Evolutionary conservation across 2,797 vertebrate genomes (phyloP).

Genomic region (Characodon lateralis): DNA sequence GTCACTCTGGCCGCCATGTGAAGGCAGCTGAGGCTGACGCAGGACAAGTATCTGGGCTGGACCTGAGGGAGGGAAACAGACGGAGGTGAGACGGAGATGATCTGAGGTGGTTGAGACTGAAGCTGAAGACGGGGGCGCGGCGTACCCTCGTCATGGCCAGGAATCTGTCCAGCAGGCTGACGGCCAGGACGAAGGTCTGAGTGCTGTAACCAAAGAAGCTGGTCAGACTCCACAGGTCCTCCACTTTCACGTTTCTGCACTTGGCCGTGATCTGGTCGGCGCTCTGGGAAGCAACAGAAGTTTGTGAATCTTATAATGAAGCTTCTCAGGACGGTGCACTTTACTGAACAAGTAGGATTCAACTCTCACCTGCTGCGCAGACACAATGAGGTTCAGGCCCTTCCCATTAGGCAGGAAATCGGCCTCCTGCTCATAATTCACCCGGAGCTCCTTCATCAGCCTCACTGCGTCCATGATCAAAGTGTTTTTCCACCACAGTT

Average conservation of each 20-base stretch:
- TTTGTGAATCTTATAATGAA: background rate
- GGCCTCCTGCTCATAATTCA: conserved; percentile 88
- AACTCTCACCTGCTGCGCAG: conserved; percentile 82
- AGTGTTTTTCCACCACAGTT: conserved; percentile 48
- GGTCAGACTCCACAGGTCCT: conserved; percentile 95
- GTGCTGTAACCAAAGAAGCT: conserved; percentile 96
- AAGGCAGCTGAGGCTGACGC: conserved; percentile 93
- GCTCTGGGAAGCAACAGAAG: conserved; percentile 71
- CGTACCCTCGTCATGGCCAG: conserved; percentile 95
- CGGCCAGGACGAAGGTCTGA: conserved; percentile 94
- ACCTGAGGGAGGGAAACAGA: conserved; percentile 74
- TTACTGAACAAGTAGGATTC: no score
- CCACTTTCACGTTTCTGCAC: conserved; percentile 91
- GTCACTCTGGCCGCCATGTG: conserved; percentile 89
- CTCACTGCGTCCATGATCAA: conserved; percentile 83
- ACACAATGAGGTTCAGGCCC: conserved; percentile 89
- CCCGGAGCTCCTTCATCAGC: conserved; percentile 89
- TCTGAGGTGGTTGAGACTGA: background rate
- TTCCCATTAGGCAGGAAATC: conserved; percentile 89
- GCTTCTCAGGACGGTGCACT: no score
- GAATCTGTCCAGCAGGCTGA: conserved; percentile 97
- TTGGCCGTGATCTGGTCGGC: conserved; percentile 88
- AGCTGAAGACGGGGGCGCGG: background rate
- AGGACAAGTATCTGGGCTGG: conserved; percentile 95
- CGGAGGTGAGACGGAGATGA: background rate